Percentiles rank a stretch among this genome's conserved stretches.
Evolutionary conservation across 2,797 vertebrate genomes (phyloP).

Genomic region (Siniperca scherzeri): DNA sequence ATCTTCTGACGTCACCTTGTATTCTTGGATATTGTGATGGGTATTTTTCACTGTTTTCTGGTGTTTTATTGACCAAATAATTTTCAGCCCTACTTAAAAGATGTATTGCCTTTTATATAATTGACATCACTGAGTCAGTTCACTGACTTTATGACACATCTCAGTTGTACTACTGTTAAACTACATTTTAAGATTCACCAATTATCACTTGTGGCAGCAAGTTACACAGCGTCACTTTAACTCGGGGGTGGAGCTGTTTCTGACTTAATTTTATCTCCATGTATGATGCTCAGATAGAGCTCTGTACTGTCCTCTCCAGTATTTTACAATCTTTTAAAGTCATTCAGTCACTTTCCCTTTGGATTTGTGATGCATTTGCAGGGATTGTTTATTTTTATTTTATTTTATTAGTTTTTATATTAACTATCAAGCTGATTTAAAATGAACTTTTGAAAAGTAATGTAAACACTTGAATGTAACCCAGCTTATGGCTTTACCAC

Average conservation of each 20-base stretch:
- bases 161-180: neutral
- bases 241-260: neutral
- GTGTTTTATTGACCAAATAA: neutral
- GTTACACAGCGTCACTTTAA: neutral
- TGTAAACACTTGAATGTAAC: neutral
- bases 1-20: neutral
- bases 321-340: neutral
- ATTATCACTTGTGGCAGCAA: neutral
- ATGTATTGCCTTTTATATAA: too few relatives aligned
- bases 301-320: neutral
- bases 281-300: neutral
- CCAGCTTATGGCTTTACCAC: constrained; percentile 35
- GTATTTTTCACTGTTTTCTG: neutral
- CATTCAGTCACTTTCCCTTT: neutral
- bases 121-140: too few relatives aligned
- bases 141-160: neutral
- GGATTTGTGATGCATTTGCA: neutral
- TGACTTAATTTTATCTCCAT: neutral
- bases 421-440: neutral
- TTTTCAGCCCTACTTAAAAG: too few relatives aligned
- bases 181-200: neutral
- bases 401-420: neutral
- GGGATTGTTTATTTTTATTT: too few relatives aligned
- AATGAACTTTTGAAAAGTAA: constrained; percentile 14
- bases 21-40: neutral